Percentiles rank a stretch among this genome's conserved stretches.
These are phyloP conservation scores for Ostrea denselamellosa DNA, from an alignment of 1,140 invertebrate genomes.

Conservation along the genomic window DNA sequence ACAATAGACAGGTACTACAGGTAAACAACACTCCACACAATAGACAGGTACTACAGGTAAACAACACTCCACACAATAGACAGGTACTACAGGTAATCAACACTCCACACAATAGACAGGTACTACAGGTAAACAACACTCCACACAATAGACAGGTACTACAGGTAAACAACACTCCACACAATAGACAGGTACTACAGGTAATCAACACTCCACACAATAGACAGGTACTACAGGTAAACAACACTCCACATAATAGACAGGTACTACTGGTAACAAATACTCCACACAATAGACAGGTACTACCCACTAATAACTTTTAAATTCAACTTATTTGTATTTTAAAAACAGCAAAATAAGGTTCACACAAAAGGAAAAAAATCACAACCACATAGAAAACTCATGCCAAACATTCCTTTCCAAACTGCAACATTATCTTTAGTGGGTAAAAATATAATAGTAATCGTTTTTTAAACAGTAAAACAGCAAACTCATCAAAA, in stretches of 20 bases:
- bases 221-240: conserved; percentile 84
- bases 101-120: conserved; percentile 83
- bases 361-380: too few species aligned
- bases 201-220: neutral
- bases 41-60: conserved; percentile 84
- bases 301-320: too few species aligned
- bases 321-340: too few species aligned
- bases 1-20: neutral
- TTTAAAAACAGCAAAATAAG: too few species aligned
- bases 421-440: too few species aligned
- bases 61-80: conserved; percentile 79
- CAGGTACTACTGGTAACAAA: conserved; percentile 81
- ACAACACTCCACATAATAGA: conserved; percentile 79
- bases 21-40: neutral
- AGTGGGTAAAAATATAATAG: too few species aligned
- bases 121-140: conserved; percentile 77
- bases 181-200: conserved; percentile 84
- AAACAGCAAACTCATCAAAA: neutral
- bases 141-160: conserved; percentile 86
- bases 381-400: too few species aligned
- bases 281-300: neutral
- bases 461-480: neutral
- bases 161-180: neutral
- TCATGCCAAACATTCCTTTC: too few species aligned
- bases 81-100: conserved; percentile 81